phyloP scores from a whole-genome alignment of 2,113 vertebrate species.

The Oncorhynchus masou region DNA sequence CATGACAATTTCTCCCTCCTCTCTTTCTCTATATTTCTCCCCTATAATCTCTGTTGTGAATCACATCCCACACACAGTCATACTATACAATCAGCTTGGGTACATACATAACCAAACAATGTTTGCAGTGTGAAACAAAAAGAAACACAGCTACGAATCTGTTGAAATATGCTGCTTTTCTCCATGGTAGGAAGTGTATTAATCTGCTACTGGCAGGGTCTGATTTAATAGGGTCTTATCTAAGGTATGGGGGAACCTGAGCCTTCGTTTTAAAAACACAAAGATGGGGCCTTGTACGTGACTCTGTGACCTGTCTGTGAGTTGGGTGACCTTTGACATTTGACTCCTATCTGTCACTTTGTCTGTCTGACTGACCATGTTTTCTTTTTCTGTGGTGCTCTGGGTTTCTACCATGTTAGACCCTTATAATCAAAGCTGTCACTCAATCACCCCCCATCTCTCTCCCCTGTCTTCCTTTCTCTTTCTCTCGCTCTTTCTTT shows the following conservation, averaged over 20 bases:
- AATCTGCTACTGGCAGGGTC: not conserved
- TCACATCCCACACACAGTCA: too few species aligned
- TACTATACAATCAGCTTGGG: too few species aligned
- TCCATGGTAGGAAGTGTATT: not conserved
- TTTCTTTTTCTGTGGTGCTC: constrained; percentile 36
- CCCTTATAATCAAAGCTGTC: constrained; percentile 61
- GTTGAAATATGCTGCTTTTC: not conserved
- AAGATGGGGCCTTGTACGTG: constrained; percentile 30
- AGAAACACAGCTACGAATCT: too few species aligned
- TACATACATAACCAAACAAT: too few species aligned
- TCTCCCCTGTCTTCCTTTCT: not conserved
- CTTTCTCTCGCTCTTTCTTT: not conserved
- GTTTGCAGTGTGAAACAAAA: too few species aligned
- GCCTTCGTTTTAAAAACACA: constrained; percentile 26
- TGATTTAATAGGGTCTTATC: not conserved
- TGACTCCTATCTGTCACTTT: constrained; percentile 28
- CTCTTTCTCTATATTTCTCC: too few species aligned
- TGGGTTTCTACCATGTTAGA: constrained; percentile 26
- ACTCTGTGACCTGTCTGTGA: constrained; percentile 51
- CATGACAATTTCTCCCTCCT: too few species aligned
- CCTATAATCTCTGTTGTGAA: too few species aligned
- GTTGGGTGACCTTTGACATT: constrained; percentile 53
- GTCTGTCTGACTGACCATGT: constrained; percentile 20
- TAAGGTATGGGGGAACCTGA: constrained; percentile 5
- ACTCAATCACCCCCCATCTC: constrained; percentile 41